A percentile compares a stretch with the other conserved stretches of the same genome.
Conservation (phyloP, 2,888 invertebrate genomes). For the Ceriagrion tenellum region DNA sequence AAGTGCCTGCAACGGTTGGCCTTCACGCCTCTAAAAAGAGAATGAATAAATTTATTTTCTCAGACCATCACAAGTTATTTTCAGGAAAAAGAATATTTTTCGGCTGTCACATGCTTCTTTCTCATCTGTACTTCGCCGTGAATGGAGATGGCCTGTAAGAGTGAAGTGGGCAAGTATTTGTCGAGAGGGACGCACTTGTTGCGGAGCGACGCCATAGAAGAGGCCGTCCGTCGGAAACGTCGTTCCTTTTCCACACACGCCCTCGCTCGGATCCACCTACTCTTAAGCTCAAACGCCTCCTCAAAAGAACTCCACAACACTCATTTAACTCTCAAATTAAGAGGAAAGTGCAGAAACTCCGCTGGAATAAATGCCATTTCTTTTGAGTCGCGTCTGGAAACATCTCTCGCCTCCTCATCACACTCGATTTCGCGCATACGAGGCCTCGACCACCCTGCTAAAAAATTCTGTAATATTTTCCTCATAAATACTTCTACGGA, state of each 20-base stretch:
- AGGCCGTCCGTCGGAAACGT: too few species aligned
- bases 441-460: too few species aligned
- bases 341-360: background rate
- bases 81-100: too few species aligned
- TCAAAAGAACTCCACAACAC: background rate
- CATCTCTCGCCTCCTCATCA: too few species aligned
- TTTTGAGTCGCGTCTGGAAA: background rate
- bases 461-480: too few species aligned
- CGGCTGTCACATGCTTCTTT: background rate
- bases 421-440: too few species aligned
- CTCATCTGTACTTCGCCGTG: background rate
- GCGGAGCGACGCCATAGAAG: background rate
- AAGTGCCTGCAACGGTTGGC: too few species aligned
- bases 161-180: background rate
- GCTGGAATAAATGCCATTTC: background rate
- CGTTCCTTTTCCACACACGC: background rate
- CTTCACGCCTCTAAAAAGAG: too few species aligned
- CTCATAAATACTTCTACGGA: too few species aligned
- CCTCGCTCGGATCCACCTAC: background rate
- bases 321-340: background rate
- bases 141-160: background rate
- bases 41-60: too few species aligned
- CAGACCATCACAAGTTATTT: too few species aligned
- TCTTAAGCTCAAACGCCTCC: background rate
- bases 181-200: background rate